Base-by-base conservation (phyloP, 2,113 vertebrate genomes). In the Rattus rattus region DNA sequence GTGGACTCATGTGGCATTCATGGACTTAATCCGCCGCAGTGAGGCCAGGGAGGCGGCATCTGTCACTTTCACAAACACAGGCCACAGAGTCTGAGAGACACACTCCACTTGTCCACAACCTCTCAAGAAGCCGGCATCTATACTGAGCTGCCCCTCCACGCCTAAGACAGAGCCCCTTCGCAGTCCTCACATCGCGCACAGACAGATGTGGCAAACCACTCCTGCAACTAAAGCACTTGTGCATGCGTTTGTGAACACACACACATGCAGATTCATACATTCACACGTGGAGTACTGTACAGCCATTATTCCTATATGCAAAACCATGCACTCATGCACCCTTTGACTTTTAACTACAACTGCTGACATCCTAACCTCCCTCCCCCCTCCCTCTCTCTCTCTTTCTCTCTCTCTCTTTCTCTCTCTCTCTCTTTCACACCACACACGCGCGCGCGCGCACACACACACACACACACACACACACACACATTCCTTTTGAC, bases 1-100 rank as follows among this genome's bases (percentile, higher is more conserved):
- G 88, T 52, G 1, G 94, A 96, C 96, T 96, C 97, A 91, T 95
- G 97, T 97, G 97, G 96, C 86, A 72, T 94, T 97, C 97, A 84
- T 75, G 80, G 97, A 81, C 96, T 97, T 98, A 98, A 98, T 98
- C 97, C 96, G 54, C 96, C 0, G 88, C 96, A 88, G 96, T 88
- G 97, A 97, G 97, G 97, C 96, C 95, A 47, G 92, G 69, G 85
- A 95, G 92, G 92, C 96, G 85, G 96, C 97, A 98, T 98, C 97
- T 98, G 97, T 97, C 97, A 98, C 96, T 97, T 98, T 97, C 96
- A 97, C 97, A 97, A 95, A 96, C 92, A 94, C 95, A 96, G 92
- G 96, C 92, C 69, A 43, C 11, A 3, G 96, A 75, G 92, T 96
- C 95, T 54, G 92, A 92, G 96, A 94, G 92, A 76, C 80, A 73